phyloP scores from a whole-genome alignment of 1,140 invertebrate genomes.

The Brachionus plicatilis region DNA sequence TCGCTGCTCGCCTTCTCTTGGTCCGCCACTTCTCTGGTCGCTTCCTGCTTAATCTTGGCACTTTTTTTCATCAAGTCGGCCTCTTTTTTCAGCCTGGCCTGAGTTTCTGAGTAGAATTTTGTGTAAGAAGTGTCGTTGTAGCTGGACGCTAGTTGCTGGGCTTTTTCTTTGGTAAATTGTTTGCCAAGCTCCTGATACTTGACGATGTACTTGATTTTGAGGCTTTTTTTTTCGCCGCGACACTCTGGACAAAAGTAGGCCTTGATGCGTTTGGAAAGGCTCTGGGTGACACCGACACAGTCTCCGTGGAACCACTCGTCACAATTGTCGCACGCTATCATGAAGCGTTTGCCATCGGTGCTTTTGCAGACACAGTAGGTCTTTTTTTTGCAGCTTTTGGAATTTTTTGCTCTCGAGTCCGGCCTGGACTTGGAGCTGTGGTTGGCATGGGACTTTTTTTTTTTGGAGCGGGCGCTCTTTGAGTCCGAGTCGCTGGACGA shows the following conservation, averaged over 20 bases:
- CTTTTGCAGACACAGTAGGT: constrained; percentile 90
- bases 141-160: neutral
- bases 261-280: constrained; percentile 84
- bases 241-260: constrained; percentile 74
- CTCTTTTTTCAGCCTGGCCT: constrained; percentile 1
- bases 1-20: constrained; percentile 45
- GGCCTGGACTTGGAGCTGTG: neutral
- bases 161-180: constrained; percentile 42
- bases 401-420: neutral
- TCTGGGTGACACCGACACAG: constrained; percentile 87
- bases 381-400: constrained; percentile 41
- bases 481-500: neutral
- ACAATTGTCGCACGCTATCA: constrained; percentile 95
- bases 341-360: constrained; percentile 83
- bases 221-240: constrained; percentile 69
- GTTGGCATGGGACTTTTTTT: neutral
- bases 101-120: constrained; percentile 22
- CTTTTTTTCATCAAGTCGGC: constrained; percentile 51
- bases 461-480: neutral
- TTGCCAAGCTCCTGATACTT: constrained; percentile 45
- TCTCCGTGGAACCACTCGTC: constrained; percentile 98
- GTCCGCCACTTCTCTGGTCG: constrained; percentile 21
- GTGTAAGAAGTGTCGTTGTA: neutral
- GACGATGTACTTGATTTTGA: constrained; percentile 66
- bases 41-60: constrained; percentile 59